Conservation (phyloP, 2,888 invertebrate genomes). For the Noctua fimbriata region DNA sequence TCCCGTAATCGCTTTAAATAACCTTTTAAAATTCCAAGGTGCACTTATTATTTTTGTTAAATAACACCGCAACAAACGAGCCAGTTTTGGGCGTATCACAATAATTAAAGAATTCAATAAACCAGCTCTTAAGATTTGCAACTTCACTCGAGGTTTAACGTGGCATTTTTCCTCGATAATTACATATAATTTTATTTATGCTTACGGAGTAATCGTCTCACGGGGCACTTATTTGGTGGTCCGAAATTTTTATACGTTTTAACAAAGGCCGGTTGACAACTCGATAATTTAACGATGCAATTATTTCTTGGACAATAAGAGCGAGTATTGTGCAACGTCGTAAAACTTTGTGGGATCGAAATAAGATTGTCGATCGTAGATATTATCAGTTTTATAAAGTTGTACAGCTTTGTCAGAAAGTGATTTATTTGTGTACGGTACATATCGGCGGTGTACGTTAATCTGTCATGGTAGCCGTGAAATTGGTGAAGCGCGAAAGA, state of each 20-base stretch:
- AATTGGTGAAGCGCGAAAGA: conserved; percentile 19
- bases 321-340: conserved; percentile 63
- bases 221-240: conserved; percentile 79
- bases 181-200: conserved; percentile 79
- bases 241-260: conserved; percentile 75
- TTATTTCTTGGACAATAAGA: conserved; percentile 68
- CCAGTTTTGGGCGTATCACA: conserved; percentile 72
- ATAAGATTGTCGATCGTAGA: conserved; percentile 66
- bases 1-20: conserved; percentile 53
- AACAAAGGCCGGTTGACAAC: conserved; percentile 64
- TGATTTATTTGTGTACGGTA: conserved; percentile 73
- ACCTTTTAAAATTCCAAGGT: conserved; percentile 68
- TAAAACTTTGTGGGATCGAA: conserved; percentile 46
- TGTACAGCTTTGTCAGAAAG: conserved; percentile 74
- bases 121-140: conserved; percentile 67
- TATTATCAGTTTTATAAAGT: conserved; percentile 80
- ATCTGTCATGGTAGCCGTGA: conserved; percentile 63
- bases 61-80: conserved; percentile 69
- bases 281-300: conserved; percentile 63
- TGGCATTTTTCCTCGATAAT: conserved; percentile 72
- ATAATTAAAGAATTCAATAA: conserved; percentile 79
- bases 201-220: conserved; percentile 73
- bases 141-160: conserved; percentile 59
- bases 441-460: conserved; percentile 62
- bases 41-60: conserved; percentile 64